Percentiles rank a stretch among this genome's conserved stretches.
phyloP scores from a whole-genome alignment of 2,797 vertebrate species.

The Margarornis squamiger region DNA sequence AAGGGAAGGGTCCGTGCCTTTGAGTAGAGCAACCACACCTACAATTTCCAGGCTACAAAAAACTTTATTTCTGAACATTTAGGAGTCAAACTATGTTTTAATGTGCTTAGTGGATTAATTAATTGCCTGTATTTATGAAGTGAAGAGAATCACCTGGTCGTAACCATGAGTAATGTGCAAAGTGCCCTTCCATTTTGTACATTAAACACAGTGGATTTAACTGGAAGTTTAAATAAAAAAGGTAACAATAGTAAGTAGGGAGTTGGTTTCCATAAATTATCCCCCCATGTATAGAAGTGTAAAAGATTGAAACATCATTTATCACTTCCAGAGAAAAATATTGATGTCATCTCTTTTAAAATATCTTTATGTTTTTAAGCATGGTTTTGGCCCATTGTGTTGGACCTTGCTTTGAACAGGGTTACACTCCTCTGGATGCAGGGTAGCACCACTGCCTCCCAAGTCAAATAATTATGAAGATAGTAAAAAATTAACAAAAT shows the following conservation, averaged over 20 bases:
- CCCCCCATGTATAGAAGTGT: accelerated
- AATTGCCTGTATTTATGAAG: not conserved
- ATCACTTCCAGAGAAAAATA: not conserved
- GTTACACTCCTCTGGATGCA: not conserved
- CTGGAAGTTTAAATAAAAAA: not conserved
- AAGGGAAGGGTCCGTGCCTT: not conserved
- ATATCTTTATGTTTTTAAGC: not conserved
- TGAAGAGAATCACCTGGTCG: not conserved
- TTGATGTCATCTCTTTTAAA: not conserved
- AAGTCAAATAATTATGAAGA: not conserved
- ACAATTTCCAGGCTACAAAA: not conserved
- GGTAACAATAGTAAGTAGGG: not conserved
- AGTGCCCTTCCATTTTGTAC: not conserved
- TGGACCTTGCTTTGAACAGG: not conserved
- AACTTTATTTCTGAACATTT: not conserved
- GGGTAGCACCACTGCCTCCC: not conserved
- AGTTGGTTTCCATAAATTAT: not conserved
- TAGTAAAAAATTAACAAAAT: not conserved
- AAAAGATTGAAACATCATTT: not conserved
- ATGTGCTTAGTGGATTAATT: not conserved
- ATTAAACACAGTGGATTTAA: not conserved
- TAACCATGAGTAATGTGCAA: not conserved
- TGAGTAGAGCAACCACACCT: not conserved
- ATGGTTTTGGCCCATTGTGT: not conserved
- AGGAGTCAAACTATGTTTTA: not conserved